Percentiles rank a stretch among this genome's conserved stretches.
Conservation (phyloP, 2,888 invertebrate species). For the Lydus trimaculatus region DNA sequence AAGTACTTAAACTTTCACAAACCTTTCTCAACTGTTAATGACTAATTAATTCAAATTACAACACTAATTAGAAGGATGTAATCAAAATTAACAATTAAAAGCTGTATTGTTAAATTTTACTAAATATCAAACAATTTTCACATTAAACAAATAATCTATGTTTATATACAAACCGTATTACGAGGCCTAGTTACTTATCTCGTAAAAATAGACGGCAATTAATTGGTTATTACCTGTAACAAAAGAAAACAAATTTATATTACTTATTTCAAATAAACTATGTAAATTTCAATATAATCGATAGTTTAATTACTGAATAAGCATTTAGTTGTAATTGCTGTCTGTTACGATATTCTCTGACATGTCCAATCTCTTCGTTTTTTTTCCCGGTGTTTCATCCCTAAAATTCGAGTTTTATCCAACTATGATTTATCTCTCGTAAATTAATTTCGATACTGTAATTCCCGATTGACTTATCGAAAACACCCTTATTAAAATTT, state of each 20-base stretch:
- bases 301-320: not conserved
- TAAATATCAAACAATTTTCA: slow-evolving; percentile 1
- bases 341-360: not conserved
- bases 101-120: not conserved
- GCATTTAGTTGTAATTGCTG: not conserved
- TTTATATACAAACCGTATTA: slow-evolving; percentile 27
- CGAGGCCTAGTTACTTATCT: slow-evolving; percentile 29
- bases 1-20: slow-evolving; percentile 11
- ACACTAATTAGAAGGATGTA: slow-evolving; percentile 10
- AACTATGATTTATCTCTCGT: not conserved
- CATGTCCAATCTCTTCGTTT: not conserved
- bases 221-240: slow-evolving; percentile 25
- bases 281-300: not conserved
- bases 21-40: slow-evolving; percentile 8
- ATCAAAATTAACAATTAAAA: slow-evolving; percentile 9
- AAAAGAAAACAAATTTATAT: no score
- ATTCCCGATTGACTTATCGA: not conserved
- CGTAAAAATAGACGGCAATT: slow-evolving; percentile 21
- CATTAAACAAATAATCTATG: not conserved
- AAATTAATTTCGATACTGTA: not conserved
- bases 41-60: slow-evolving; percentile 13
- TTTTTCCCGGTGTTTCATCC: not conserved
- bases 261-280: not conserved
- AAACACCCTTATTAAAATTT: not conserved
- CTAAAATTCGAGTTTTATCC: not conserved